A percentile compares a stretch with the other conserved stretches of the same genome.
Conservation (phyloP, 2,888 invertebrate species). For the Troilus luridus region DNA sequence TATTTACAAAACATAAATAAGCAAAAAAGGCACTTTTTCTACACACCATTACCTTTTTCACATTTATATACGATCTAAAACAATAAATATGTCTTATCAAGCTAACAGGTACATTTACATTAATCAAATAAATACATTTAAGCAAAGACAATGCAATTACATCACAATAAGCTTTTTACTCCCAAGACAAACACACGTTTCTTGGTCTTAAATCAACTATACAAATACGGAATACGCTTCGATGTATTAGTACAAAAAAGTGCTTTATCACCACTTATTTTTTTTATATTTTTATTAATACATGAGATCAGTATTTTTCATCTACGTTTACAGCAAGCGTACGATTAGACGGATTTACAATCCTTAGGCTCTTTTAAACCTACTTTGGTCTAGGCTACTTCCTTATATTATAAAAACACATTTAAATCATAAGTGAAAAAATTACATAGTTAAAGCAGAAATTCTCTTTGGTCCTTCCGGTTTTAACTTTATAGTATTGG, state of each 20-base stretch:
- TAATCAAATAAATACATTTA: constrained; percentile 55
- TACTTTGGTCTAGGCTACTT: constrained; percentile 42
- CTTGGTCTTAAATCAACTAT: constrained; percentile 52
- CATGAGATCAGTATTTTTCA: constrained; percentile 55
- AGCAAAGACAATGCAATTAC: constrained; percentile 57
- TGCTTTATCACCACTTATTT: constrained; percentile 51
- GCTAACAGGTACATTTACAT: constrained; percentile 62
- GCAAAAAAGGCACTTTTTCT: constrained; percentile 64
- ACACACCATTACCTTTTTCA: constrained; percentile 58
- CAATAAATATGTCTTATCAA: constrained; percentile 54
- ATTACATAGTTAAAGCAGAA: constrained; percentile 56
- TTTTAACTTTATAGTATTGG: constrained; percentile 60
- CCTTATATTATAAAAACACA: constrained; percentile 10
- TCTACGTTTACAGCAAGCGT: constrained; percentile 62
- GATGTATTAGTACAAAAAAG: constrained; percentile 57
- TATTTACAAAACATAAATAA: constrained; percentile 63
- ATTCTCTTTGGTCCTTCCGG: constrained; percentile 63
- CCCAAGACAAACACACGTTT: constrained; percentile 12
- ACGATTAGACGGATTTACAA: constrained; percentile 64
- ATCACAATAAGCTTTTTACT: constrained; percentile 63
- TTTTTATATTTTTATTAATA: constrained; percentile 52
- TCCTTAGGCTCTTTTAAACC: constrained; percentile 62
- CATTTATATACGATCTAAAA: constrained; percentile 43
- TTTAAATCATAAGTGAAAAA: constrained; percentile 33
- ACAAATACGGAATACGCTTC: constrained; percentile 50